Percentiles rank a stretch among this genome's conserved stretches.
phyloP scores from a whole-genome alignment of 2,113 vertebrate genomes.

The Sula dactylatra region DNA sequence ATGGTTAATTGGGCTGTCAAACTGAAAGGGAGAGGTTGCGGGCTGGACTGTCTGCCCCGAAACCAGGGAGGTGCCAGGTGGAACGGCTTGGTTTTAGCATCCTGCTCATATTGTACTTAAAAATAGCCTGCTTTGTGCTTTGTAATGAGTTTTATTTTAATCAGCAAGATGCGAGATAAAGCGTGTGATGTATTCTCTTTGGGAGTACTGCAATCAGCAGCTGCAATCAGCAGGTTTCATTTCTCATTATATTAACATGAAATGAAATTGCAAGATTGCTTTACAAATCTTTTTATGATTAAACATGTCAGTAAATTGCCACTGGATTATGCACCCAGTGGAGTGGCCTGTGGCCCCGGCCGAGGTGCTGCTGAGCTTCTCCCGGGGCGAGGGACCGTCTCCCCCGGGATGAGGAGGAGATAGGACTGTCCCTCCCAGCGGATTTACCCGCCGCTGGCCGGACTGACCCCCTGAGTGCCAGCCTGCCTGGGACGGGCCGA shows the following conservation, averaged over 20 bases:
- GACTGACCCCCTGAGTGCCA: background rate
- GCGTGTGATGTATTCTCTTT: background rate
- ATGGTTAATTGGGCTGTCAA: background rate
- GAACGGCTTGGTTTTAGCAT: background rate
- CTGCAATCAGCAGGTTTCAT: background rate
- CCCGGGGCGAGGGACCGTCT: accelerated
- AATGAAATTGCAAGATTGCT: background rate
- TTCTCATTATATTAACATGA: background rate
- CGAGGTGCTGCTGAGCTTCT: background rate
- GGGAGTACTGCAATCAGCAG: conserved; percentile 28
- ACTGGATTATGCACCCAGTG: accelerated
- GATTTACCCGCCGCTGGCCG: accelerated
- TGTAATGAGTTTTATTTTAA: conserved; percentile 15
- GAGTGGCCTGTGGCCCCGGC: accelerated
- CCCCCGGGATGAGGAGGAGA: background rate
- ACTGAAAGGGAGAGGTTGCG: background rate
- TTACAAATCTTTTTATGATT: background rate
- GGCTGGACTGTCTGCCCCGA: background rate
- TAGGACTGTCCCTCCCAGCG: background rate
- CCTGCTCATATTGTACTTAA: background rate
- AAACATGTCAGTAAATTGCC: background rate
- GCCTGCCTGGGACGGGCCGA: accelerated
- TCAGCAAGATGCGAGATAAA: background rate
- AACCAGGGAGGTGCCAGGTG: background rate
- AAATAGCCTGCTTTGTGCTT: background rate